Conservation (phyloP, 2,888 invertebrate genomes). For the Caenorhabditis auriculariae region DNA sequence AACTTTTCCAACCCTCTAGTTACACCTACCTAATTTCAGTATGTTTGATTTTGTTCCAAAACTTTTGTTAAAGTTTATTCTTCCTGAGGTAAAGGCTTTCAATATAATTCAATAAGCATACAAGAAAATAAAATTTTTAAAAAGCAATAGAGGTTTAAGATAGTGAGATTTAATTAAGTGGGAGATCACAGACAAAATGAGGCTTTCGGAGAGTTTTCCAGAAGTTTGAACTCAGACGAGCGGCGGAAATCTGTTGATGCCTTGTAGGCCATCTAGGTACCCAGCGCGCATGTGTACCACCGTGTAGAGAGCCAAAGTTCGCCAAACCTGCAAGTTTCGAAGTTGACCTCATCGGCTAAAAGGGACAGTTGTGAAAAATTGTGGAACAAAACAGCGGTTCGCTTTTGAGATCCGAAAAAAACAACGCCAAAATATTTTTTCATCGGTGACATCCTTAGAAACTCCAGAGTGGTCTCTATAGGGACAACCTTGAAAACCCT, state of each 20-base stretch:
- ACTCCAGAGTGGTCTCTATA: too few species aligned
- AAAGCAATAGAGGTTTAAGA: not conserved
- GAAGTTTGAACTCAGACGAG: conserved; percentile 11
- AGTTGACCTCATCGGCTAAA: not conserved
- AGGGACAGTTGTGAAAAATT: too few species aligned
- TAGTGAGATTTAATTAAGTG: not conserved
- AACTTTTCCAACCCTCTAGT: not conserved
- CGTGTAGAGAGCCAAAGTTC: conserved; percentile 53
- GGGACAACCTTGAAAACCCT: too few species aligned
- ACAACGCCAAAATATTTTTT: too few species aligned
- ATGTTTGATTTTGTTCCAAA: not conserved
- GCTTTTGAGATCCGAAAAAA: too few species aligned
- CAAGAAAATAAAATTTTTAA: not conserved
- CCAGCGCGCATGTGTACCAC: conserved; percentile 56
- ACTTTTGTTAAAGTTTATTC: not conserved
- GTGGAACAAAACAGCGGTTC: too few species aligned
- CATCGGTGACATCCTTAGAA: too few species aligned
- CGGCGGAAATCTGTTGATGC: conserved; percentile 34
- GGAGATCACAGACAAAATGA: conserved; percentile 4
- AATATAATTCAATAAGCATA: not conserved
- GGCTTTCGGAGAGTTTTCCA: not conserved
- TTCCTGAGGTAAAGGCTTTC: not conserved
- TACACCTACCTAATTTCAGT: conserved; percentile 1
- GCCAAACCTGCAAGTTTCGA: conserved; percentile 39
- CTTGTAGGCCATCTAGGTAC: conserved; percentile 50